Base-by-base conservation (phyloP, 2,888 invertebrate genomes). In the Megastigmus dorsalis region DNA sequence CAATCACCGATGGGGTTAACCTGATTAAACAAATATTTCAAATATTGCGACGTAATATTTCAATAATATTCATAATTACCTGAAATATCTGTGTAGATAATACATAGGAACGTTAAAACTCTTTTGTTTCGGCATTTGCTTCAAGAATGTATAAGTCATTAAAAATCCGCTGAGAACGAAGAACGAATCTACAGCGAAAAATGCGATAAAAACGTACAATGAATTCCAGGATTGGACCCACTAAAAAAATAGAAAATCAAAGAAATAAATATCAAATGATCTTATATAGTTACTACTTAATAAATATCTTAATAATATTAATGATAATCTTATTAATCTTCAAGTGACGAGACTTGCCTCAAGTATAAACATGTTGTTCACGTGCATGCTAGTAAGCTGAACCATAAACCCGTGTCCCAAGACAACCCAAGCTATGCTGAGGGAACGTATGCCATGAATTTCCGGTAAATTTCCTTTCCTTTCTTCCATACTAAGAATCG, bases 1-100 rank as follows among this genome's bases (percentile, higher is more conserved):
- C 88, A 23, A 89, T 89, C 18, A 91, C 88, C 0, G 90, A 88
- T 0, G 92, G 91, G 0, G 91, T 91, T 65, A 92, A 83, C 76
- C 91, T 90, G 78, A 75, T 74, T 7, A 20, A 60, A 60, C 33
- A 33, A 20, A n/a, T 15, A 36, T 23, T 9, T 57, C 7, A n/a
- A n/a, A 23, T 50, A 0, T 10, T 26, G 26, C 28, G 10, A 28
- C n/a, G 9, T 52, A 52, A n/a, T 26, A 52, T 33, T 33, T 9
- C n/a, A n/a, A 18, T 23, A 36, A 28, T 5, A 13, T 10, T 26
- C 50, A 1, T 57, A 62, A 28, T 74, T 82, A 89, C 89, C 89
- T 86, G 20, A 90, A 65, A 76, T 89, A 90, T 50, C 90, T 86
- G 79, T 89, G 88, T 9, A 89, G 54, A 74, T 88, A 89, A 77